phyloP scores from a whole-genome alignment of 2,888 invertebrate species.

The Acleris laterana region DNA sequence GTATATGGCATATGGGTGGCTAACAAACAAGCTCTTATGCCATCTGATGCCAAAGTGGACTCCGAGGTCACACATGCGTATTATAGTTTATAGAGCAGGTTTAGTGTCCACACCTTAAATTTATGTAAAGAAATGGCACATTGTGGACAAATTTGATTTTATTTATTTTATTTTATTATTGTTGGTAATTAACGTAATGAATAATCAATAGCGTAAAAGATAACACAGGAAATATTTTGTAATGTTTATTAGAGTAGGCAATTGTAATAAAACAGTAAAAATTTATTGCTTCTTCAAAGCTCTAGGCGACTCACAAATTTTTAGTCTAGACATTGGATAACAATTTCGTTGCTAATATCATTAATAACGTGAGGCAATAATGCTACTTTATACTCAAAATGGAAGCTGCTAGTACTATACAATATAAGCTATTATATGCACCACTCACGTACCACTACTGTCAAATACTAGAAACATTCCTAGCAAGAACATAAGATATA shows the following conservation, averaged over 20 bases:
- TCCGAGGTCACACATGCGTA: too few relatives aligned
- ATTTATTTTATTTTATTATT: not conserved
- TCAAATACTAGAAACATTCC: not conserved
- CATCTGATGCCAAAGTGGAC: too few relatives aligned
- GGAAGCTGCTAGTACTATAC: constrained; percentile 7
- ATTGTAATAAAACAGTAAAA: constrained; percentile 7
- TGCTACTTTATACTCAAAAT: constrained; percentile 1
- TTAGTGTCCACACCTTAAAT: too few relatives aligned
- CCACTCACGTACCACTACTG: not conserved
- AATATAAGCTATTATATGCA: not conserved
- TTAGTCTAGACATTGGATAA: not conserved
- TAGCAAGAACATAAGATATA: constrained; percentile 1
- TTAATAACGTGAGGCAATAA: not conserved
- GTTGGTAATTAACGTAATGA: too few relatives aligned
- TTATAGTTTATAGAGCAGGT: too few relatives aligned
- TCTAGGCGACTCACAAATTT: not conserved
- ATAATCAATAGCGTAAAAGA: not conserved
- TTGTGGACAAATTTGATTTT: too few relatives aligned
- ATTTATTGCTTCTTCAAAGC: constrained; percentile 3
- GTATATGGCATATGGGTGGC: too few relatives aligned
- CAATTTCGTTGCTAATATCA: not conserved
- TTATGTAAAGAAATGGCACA: too few relatives aligned
- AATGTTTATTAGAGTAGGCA: constrained; percentile 8
- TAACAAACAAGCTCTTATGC: too few relatives aligned
- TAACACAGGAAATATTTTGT: not conserved